Evolutionary conservation across 2,888 invertebrate genomes (phyloP).

Genomic region (Pedicia rivosa): DNA sequence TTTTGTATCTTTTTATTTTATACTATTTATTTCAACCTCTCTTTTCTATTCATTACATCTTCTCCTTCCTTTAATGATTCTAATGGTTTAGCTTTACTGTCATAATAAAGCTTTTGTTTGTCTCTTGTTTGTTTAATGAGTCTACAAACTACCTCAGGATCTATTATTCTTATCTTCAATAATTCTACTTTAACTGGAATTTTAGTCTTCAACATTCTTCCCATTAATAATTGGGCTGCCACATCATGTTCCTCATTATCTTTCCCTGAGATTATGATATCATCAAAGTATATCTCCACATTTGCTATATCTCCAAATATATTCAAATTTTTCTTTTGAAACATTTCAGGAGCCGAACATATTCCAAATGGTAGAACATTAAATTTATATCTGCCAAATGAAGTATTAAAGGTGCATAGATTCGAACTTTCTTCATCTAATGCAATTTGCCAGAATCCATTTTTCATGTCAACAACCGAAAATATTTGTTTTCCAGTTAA

Average conservation of each 20-base stretch:
- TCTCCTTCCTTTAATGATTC: no score
- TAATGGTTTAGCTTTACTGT: no score
- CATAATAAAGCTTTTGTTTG: no score
- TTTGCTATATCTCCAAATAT: constrained; percentile 10
- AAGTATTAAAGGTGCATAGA: constrained; percentile 14
- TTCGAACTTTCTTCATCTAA: constrained; percentile 9
- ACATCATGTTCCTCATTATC: constrained; percentile 10
- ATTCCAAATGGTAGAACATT: constrained; percentile 10
- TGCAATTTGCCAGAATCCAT: constrained; percentile 13
- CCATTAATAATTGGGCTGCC: no score
- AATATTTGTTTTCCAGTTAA: constrained; percentile 10
- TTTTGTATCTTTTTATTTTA: no score
- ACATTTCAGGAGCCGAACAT: constrained; percentile 9
- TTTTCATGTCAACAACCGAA: constrained; percentile 10
- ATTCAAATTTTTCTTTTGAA: constrained; percentile 8
- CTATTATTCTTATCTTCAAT: no score
- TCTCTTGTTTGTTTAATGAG: no score
- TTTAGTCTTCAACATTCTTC: no score
- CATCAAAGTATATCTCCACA: constrained; percentile 16
- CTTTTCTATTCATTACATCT: no score
- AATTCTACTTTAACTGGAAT: no score
- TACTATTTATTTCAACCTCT: no score
- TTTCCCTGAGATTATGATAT: constrained; percentile 13
- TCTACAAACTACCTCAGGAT: no score
- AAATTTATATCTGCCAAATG: constrained; percentile 10